Evolutionary conservation across 2,888 invertebrate genomes (phyloP), one percentile per base, ranked within the genome.

Genomic region (Lepidocyrtinus sp.): DNA sequence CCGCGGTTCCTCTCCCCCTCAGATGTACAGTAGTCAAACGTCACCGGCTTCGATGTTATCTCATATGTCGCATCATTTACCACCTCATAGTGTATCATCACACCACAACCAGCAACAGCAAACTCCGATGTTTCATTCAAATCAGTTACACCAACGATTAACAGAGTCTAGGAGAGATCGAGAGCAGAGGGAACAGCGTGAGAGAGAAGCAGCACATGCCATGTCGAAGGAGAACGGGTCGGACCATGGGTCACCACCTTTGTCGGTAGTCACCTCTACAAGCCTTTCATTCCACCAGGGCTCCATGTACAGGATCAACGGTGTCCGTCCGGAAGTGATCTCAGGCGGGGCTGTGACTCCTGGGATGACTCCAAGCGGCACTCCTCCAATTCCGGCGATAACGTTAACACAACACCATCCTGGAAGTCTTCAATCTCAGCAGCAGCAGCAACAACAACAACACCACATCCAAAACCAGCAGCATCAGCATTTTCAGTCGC

Each of bases 291-390:
- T 86, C 86, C 86, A 85, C 64, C 86, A 86, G 79, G 83, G 85
- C 80, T 85, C 85, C 36, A 81, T 83, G 83, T 86, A 85, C 73
- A 77, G 94, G 85, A 93, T 94, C 84, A 94, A 94, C 88, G 94
- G 94, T 83, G 93, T 93, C 79, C 94, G 94, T 87, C 94, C 94
- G n/a, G 95, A 95, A 89, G 91, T 95, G 84, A 94, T 94, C 86
- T 94, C 94, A 21, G 92, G 92, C 0, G 88, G 86, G 36, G 86
- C 86, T 50, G 85, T 86, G 21, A 85, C 85, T 64, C 84, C 84
- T 61, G 75, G 63, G 59, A 64, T 59, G 22, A 61, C 50, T 61
- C 21, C 22, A 9, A 62, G 45, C 19, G 74, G 71, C n/a, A 69
- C 67, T 64, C 65, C 75, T 17, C 75, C 80, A 3, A 64, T 45